Evolutionary conservation across 2,113 vertebrate species (phyloP), one percentile per base, ranked within the genome.

Genomic region (Hiodon tergisus): DNA sequence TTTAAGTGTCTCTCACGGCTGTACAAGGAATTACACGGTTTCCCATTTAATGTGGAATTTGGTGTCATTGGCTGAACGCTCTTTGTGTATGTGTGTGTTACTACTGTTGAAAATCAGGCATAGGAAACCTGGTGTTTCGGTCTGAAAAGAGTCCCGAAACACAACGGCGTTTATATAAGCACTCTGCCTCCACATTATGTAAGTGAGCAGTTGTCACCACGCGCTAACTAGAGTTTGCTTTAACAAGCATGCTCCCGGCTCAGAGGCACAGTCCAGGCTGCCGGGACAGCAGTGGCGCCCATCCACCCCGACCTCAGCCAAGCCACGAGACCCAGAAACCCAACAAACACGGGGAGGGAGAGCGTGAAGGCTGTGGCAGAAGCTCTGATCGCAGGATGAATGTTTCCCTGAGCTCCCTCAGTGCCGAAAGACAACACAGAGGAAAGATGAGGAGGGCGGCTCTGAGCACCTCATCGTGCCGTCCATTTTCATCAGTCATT

Each of bases 91-190:
- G 16, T 17, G 53, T 66, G 53, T 50, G 31, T 61, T 13, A 57
- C 14, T 16, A 48, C 14, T n/a, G 61, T 55, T 54, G 16, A 63
- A 9, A 6, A 47, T 52, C 58, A 59, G 69, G 46, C 46, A 4
- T 72, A 6, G 52, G 51, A 72, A 66, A 66, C 3, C 61, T 47
- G 62, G 13, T 57, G 16, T 66, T 72, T 70, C 31, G 31, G 31
- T 31, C 54, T 31, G 61, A 67, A 47, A 63, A 16, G 16, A 71
- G 11, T 54, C 5, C 62, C 51, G 51, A 73, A 72, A 60, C 31
- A 55, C 55, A 11, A n/a, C 53, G 51, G 57, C 46, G n/a, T 58
- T 60, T 72, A 77, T 72, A 48, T 77, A 67, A 77, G 54, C n/a
- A n/a, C 76, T 59, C 17, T 48, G 62, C 9, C n/a, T 48, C 0